Evolutionary conservation across 2,888 invertebrate species (phyloP), one percentile per base, ranked within the genome.

Genomic region (Microdon myrmicae): DNA sequence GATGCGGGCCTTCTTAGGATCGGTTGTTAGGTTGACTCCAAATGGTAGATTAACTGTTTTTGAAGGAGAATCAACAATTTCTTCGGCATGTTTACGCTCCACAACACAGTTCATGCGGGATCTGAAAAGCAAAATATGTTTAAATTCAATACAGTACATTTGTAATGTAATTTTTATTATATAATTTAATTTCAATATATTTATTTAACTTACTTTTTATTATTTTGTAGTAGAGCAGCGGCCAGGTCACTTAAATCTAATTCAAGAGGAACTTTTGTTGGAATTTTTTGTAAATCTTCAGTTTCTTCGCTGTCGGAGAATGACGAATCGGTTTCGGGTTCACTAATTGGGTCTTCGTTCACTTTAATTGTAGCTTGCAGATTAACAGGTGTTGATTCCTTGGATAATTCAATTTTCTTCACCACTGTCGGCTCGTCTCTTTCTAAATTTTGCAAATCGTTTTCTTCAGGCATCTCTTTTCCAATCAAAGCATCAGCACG

Each of bases 61-160:
- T 1, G 87, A 82, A 72, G 88, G 87, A 67, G 89, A 87, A 68
- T 92, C 91, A 72, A 91, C 87, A 17, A 92, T 85, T 77, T 94
- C 92, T 73, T 92, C 93, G 41, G 89, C 86, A 68, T 87, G 87
- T 70, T 92, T 90, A 75, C 90, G 90, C 78, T 94, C 94, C 28
- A 94, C 92, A 13, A 94, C 86, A 79, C 94, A 94, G 81, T 94
- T 94, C 88, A 94, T 92, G 78, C 90, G 88, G 55, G 92, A 91
- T 75, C 86, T 86, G 73, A 0, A 68, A 39, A 10, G 26, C n/a
- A 35, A 26, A 12, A 0, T 4, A 5, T 6, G 16, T 4, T n/a
- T n/a, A 7, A 41, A 16, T 8, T 17, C 2, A 28, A 22, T 5
- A 2, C 23, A 35, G n/a, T 7, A n/a, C n/a, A n/a, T n/a, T n/a